Evolutionary conservation across 2,113 vertebrate species (phyloP), one percentile per base, ranked within the genome.

Genomic region (Upupa epops): DNA sequence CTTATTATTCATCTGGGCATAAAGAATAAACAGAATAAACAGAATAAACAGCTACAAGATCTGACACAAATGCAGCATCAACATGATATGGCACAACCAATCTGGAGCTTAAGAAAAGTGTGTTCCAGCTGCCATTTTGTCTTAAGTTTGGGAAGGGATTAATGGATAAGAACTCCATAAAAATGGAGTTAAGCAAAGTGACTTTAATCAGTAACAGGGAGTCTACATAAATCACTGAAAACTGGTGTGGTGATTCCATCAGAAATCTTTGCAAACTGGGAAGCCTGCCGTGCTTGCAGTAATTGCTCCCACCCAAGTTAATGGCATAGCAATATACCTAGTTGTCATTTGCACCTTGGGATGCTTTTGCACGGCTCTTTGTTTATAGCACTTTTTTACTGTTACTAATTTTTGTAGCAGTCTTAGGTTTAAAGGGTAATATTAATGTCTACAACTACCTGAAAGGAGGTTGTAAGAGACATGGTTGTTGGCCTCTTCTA

Each of bases 341-440:
- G 75, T 56, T 78, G 42, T 65, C 36, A 21, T 90, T 88, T 86
- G 40, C 24, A 92, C 48, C 32, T 79, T 75, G 45, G 31, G 40
- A 21, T 65, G 8, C 34, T 65, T 93, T 88, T 86, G 37, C 36
- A 58, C 70, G 75, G 42, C 22, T 5, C 2, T 82, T 88, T 75
- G 29, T 42, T 86, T 81, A 65, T 31, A 54, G 29, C 5, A 46
- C 20, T 48, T 48, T 20, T 48, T 48, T 16, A 18, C 68, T 48
- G 20, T 18, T 20, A 24, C 28, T 71, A 19, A 75, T 71, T 68
- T 31, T 83, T 37, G 13, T 12, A 17, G 74, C 63, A 87, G 84
- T 46, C 72, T 13, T 51, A 65, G 32, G 42, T 75, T 95, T 84
- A 89, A 93, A 93, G 46, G 73, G 28, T 40, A 81, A 75, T 90